phyloP scores from a whole-genome alignment of 2,113 vertebrate species.

The Trogon surrucura region DNA sequence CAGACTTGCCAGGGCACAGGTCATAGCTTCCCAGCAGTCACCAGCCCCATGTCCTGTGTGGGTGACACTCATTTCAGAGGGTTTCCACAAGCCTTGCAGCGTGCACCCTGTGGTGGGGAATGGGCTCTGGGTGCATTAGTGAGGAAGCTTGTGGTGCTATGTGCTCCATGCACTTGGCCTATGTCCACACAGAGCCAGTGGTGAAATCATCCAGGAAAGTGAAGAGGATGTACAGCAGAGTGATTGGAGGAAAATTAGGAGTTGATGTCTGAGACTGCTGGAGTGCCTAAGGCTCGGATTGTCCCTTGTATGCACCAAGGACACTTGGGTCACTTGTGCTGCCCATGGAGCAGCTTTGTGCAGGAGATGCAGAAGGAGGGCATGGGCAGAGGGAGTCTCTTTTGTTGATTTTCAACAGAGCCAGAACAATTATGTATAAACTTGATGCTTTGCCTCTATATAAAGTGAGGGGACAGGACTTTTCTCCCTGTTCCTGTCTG shows the following conservation, averaged over 20 bases:
- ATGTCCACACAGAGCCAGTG: not conserved
- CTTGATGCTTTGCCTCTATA: not conserved
- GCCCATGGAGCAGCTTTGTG: not conserved
- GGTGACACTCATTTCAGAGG: not conserved
- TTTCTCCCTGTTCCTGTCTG: not conserved
- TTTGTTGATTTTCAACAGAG: not conserved
- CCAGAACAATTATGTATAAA: not conserved
- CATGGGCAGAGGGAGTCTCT: not conserved
- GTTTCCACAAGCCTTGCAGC: not conserved
- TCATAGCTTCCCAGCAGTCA: not conserved
- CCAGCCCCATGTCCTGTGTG: fast-evolving
- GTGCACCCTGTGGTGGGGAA: not conserved
- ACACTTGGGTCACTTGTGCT: not conserved
- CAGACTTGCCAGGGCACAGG: too few species aligned
- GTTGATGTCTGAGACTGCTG: not conserved
- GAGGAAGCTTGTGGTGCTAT: not conserved
- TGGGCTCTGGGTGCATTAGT: not conserved
- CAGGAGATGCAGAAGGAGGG: not conserved
- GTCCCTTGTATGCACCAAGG: not conserved
- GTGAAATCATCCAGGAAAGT: not conserved
- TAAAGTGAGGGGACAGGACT: not conserved
- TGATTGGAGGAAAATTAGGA: not conserved
- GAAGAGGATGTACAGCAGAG: fast-evolving
- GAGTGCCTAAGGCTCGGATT: not conserved
- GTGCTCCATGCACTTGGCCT: not conserved